Evolutionary conservation across 2,888 invertebrate species (phyloP).

Genomic region (Oeneis ivallda): DNA sequence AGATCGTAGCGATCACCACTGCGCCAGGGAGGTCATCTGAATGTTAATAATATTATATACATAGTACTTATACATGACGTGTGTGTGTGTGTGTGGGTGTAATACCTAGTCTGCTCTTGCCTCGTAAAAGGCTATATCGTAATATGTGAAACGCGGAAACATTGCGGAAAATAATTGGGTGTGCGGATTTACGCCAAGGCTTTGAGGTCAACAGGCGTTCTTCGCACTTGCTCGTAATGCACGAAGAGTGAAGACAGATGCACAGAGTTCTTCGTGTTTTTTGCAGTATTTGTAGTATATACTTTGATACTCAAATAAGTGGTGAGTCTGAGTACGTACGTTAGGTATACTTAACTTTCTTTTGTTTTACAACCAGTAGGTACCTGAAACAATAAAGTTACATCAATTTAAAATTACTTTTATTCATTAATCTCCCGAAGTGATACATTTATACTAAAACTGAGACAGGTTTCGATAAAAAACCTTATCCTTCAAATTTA

Average conservation of each 20-base stretch:
- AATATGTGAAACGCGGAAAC: constrained; percentile 24
- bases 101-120: neutral
- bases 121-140: constrained; percentile 17
- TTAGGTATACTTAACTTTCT: neutral
- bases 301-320: neutral
- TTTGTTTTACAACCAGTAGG: neutral
- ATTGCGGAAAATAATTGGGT: constrained; percentile 33
- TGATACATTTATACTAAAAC: no score
- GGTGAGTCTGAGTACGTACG: neutral
- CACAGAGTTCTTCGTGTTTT: constrained; percentile 13
- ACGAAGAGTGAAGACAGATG: neutral
- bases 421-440: no score
- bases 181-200: constrained; percentile 23
- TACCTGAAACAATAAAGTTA: constrained; percentile 16
- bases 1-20: no score
- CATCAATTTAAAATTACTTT: no score
- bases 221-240: constrained; percentile 2
- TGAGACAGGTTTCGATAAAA: no score
- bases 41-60: no score
- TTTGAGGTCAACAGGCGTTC: constrained; percentile 25
- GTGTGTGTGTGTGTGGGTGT: no score
- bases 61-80: no score
- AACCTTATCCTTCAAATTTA: no score
- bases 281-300: neutral
- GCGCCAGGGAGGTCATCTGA: no score